phyloP scores from a whole-genome alignment of 2,888 invertebrate genomes.

The Drosophila nigricruria region DNA sequence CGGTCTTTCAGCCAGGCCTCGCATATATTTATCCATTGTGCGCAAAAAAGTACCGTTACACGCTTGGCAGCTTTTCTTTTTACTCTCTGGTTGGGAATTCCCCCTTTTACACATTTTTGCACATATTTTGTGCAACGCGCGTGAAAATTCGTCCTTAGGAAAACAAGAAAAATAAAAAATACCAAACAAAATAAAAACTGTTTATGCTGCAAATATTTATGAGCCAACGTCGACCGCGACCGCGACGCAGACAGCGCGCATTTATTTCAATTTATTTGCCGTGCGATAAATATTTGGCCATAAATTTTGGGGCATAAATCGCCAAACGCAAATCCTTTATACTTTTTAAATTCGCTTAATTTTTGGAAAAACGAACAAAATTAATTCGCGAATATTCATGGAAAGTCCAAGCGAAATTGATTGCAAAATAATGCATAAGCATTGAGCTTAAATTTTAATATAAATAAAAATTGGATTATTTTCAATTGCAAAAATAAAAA shows the following conservation, averaged over 20 bases:
- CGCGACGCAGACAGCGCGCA: conserved; percentile 24
- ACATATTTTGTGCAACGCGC: conserved; percentile 77
- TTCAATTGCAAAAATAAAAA: neutral
- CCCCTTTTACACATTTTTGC: conserved; percentile 39
- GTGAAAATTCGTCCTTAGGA: conserved; percentile 77
- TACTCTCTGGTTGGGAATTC: conserved; percentile 5
- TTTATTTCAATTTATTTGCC: conserved; percentile 71
- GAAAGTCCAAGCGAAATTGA: conserved; percentile 24
- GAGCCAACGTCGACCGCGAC: conserved; percentile 29
- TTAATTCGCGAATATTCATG: conserved; percentile 43
- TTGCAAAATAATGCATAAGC: conserved; percentile 19
- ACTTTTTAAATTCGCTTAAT: conserved; percentile 6
- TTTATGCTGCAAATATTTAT: conserved; percentile 77
- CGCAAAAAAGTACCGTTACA: conserved; percentile 64
- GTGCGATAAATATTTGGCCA: conserved; percentile 72
- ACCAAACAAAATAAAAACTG: conserved; percentile 51
- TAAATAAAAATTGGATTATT: conserved; percentile 18
- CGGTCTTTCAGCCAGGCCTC: conserved; percentile 39
- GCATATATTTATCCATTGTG: conserved; percentile 50
- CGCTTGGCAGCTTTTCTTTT: conserved; percentile 49
- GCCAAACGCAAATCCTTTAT: conserved; percentile 37
- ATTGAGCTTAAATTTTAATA: conserved; percentile 19
- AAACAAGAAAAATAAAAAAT: conserved; percentile 18
- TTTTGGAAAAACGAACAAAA: conserved; percentile 19
- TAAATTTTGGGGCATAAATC: conserved; percentile 69